These are phyloP conservation scores for Ophioderma brevispina DNA, from an alignment of 35 echinoderm and acorn worm genomes.

Conservation along the genomic window DNA sequence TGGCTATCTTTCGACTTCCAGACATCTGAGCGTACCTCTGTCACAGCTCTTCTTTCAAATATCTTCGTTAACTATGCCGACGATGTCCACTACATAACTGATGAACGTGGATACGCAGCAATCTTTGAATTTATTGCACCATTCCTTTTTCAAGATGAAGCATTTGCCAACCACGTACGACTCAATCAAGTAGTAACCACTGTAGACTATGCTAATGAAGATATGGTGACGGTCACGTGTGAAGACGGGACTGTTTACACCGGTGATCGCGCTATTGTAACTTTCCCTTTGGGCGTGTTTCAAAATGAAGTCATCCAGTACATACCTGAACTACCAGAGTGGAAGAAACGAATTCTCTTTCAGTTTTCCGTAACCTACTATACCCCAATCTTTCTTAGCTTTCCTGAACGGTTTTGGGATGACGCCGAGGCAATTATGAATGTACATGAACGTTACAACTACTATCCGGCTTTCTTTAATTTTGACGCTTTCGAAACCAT, in stretches of 20 bases:
- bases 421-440: constrained; percentile 23
- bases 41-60: background rate
- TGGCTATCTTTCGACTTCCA: constrained; percentile 46
- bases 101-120: background rate
- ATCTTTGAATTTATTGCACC: background rate
- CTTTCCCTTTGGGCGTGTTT: constrained; percentile 38
- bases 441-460: background rate
- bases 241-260: constrained; percentile 19
- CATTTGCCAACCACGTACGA: constrained; percentile 11
- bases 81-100: background rate
- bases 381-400: constrained; percentile 36
- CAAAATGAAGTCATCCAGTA: constrained; percentile 36
- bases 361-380: constrained; percentile 9
- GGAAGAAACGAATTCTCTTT: constrained; percentile 30
- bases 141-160: background rate
- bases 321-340: constrained; percentile 47
- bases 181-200: constrained; percentile 21
- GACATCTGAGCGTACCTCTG: background rate
- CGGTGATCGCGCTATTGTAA: constrained; percentile 23
- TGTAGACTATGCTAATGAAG: constrained; percentile 19
- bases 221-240: constrained; percentile 22
- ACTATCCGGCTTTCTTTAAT: constrained; percentile 44
- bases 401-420: constrained; percentile 57
- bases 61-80: background rate
- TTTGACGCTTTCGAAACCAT: constrained; percentile 26